A percentile compares a stretch with the other conserved stretches of the same genome.
phyloP scores from a whole-genome alignment of 2,113 vertebrate species.

The Terrapene triunguis region DNA sequence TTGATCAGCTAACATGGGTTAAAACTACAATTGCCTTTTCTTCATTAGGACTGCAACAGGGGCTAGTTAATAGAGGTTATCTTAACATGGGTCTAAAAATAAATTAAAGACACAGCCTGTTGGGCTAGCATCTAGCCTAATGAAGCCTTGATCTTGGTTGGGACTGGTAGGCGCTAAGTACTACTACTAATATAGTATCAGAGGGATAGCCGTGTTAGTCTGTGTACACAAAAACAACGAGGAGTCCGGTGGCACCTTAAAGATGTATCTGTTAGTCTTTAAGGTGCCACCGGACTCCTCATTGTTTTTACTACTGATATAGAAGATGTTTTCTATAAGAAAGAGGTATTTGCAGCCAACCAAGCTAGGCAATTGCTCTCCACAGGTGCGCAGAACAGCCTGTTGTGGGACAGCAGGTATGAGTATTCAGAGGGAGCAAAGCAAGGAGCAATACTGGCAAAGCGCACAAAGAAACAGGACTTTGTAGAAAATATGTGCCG shows the following conservation, averaged over 20 bases:
- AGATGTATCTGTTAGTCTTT: no score
- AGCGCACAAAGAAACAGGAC: not conserved
- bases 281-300: no score
- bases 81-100: not conserved
- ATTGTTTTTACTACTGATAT: no score
- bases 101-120: slow-evolving; percentile 40
- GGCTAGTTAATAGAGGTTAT: not conserved
- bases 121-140: not conserved
- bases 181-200: not conserved
- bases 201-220: no score
- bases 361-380: slow-evolving; percentile 11
- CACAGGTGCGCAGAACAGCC: not conserved
- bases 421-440: slow-evolving; percentile 2
- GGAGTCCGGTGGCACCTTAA: no score
- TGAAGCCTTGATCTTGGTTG: not conserved
- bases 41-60: not conserved
- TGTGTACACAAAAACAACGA: no score
- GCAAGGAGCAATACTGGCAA: not conserved
- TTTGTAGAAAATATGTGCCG: not conserved
- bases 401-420: not conserved
- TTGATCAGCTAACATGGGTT: not conserved
- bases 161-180: slow-evolving; percentile 21
- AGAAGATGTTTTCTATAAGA: slow-evolving; percentile 39
- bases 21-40: not conserved
- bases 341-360: slow-evolving; percentile 18